These are phyloP conservation scores for Abrostola triplasia DNA, from an alignment of 2,888 invertebrate genomes.

Conservation along the genomic window DNA sequence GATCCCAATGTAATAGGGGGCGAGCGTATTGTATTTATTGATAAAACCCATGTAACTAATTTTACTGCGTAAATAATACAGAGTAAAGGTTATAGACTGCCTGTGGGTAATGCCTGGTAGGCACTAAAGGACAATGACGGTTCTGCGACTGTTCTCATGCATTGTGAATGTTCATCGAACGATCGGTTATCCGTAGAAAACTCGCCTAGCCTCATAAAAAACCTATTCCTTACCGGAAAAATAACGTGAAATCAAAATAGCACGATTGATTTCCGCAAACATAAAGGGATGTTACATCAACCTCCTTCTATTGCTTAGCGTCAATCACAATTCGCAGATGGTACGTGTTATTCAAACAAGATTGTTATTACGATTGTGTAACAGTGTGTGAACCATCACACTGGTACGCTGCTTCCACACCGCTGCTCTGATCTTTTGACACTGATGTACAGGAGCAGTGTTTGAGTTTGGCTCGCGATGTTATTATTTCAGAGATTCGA, in stretches of 20 bases:
- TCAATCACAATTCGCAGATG: constrained; percentile 32
- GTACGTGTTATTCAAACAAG: constrained; percentile 36
- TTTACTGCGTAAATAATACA: too few species aligned
- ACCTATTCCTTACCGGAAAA: too few species aligned
- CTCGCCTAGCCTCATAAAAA: too few species aligned
- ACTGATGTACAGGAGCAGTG: not conserved
- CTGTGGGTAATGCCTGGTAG: too few species aligned
- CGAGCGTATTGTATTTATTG: too few species aligned
- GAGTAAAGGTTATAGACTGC: too few species aligned
- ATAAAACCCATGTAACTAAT: too few species aligned
- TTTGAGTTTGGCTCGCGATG: not conserved
- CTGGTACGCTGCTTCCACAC: not conserved
- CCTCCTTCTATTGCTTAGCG: constrained; percentile 5
- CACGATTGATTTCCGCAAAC: not conserved
- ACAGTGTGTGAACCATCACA: not conserved
- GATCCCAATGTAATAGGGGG: too few species aligned
- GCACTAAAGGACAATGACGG: too few species aligned
- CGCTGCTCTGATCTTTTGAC: not conserved
- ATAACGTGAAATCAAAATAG: not conserved
- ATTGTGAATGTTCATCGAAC: too few species aligned
- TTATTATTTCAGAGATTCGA: not conserved
- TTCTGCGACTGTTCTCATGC: too few species aligned
- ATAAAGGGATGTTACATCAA: constrained; percentile 10
- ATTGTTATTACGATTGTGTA: constrained; percentile 29
- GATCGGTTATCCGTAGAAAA: too few species aligned